Percentiles rank a stretch among this genome's conserved stretches.
phyloP scores from a whole-genome alignment of 2,797 vertebrate genomes.

The Synanceia verrucosa region DNA sequence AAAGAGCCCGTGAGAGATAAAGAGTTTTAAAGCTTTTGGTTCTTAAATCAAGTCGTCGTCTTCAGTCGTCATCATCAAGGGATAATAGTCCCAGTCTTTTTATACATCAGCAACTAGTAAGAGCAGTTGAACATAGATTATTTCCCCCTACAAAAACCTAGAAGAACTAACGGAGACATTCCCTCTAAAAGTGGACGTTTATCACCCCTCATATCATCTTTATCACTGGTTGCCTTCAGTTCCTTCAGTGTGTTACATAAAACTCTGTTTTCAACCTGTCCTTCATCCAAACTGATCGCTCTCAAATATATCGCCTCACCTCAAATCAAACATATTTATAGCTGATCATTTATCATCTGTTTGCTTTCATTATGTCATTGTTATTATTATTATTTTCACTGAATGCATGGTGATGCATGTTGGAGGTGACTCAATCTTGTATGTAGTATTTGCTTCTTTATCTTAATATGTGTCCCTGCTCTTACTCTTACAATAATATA shows the following conservation, averaged over 20 bases:
- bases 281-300: neutral
- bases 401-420: neutral
- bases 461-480: neutral
- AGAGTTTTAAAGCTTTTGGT: slow-evolving; percentile 88
- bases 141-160: slow-evolving; percentile 80
- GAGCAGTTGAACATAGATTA: slow-evolving; percentile 79
- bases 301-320: neutral
- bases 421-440: neutral
- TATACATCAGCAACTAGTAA: slow-evolving; percentile 79
- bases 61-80: slow-evolving; percentile 62
- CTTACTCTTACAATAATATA: neutral
- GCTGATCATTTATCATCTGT: neutral
- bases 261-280: slow-evolving; percentile 38
- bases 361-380: neutral
- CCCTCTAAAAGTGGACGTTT: slow-evolving; percentile 76
- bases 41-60: slow-evolving; percentile 83
- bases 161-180: slow-evolving; percentile 83
- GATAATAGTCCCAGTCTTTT: slow-evolving; percentile 74
- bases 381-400: no score
- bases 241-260: slow-evolving; percentile 10
- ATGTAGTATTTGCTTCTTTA: neutral
- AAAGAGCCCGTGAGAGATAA: slow-evolving; percentile 78
- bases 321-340: neutral
- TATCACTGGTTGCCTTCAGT: slow-evolving; percentile 47
- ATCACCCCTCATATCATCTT: slow-evolving; percentile 26